Evolutionary conservation across 2,888 invertebrate genomes (phyloP), one percentile per base, ranked within the genome.

Genomic region (Ectemnius cavifrons): DNA sequence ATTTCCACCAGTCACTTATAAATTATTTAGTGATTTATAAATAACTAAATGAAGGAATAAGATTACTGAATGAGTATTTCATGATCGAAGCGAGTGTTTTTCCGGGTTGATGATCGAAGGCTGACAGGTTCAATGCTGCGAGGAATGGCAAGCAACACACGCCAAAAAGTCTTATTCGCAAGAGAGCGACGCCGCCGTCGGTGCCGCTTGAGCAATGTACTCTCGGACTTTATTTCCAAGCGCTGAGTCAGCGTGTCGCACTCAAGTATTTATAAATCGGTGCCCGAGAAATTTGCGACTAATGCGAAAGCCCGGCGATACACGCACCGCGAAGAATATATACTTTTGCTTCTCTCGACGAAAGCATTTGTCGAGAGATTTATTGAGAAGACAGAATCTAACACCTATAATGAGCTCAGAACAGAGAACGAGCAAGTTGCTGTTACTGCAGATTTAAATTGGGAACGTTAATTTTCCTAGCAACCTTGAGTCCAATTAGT

Each of bases 191-290:
- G 73, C 64, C 20, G 20, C 1, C 20, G 23, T 23, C 23, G 23
- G 2, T 52, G 65, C 60, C 67, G 81, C 84, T 86, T 85, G 81
- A 80, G 85, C 85, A 87, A 87, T 84, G 37, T 37, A 37, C 37
- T 8, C 37, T 81, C 75, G 64, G 63, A 79, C 79, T 75, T 87
- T 88, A 88, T 88, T 88, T 87, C 83, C 79, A 85, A 78, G 56
- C 78, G 70, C 76, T 87, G 87, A 87, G 81, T 87, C 87, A 87
- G 80, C 37, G 37, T 37, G 37, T 37, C 37, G 75, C 76, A 77
- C 68, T 67, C 78, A 81, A 6, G 37, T 87, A 87, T 87, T 87
- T 88, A 87, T 86, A 86, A 82, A 82, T 80, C 58, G 67, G 66
- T 74, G 74, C 49, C 61, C 69, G 63, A 73, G 81, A 81, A 81